A percentile compares a stretch with the other conserved stretches of the same genome.
Evolutionary conservation across 2,888 invertebrate species (phyloP).

Genomic region (Drosophila bunnanda): DNA sequence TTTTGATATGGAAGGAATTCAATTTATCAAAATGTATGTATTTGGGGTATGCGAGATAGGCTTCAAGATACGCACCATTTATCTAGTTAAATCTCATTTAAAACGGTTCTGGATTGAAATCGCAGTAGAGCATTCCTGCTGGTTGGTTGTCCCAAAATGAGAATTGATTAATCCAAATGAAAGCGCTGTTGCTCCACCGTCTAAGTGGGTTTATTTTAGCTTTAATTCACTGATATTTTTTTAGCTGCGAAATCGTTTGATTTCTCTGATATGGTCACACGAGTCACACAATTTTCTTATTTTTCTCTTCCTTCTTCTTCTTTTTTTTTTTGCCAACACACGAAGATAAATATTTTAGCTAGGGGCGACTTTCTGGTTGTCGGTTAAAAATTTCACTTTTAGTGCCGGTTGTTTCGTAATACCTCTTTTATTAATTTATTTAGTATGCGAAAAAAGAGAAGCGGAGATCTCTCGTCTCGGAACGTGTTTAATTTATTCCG

Average conservation of each 20-base stretch:
- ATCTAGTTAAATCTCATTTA: slow-evolving; percentile 78
- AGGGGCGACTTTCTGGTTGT: slow-evolving; percentile 28
- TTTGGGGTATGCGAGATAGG: slow-evolving; percentile 35
- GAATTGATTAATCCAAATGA: slow-evolving; percentile 66
- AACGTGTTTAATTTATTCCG: slow-evolving; percentile 47
- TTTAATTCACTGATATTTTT: slow-evolving; percentile 35
- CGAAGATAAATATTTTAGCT: slow-evolving; percentile 35
- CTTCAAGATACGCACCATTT: slow-evolving; percentile 77
- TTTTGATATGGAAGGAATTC: slow-evolving; percentile 44
- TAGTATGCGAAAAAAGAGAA: slow-evolving; percentile 35
- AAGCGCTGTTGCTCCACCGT: slow-evolving; percentile 40
- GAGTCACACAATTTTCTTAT: slow-evolving; percentile 35
- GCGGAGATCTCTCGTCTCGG: slow-evolving; percentile 12
- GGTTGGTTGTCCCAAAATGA: slow-evolving; percentile 38
- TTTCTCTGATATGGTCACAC: slow-evolving; percentile 38
- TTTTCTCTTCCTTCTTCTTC: slow-evolving; percentile 9
- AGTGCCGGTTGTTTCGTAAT: slow-evolving; percentile 42
- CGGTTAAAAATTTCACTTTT: slow-evolving; percentile 48
- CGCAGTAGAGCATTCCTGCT: slow-evolving; percentile 34
- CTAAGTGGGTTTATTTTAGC: slow-evolving; percentile 32
- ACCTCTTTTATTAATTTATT: slow-evolving; percentile 37
- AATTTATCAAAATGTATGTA: slow-evolving; percentile 54
- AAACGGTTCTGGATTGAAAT: slow-evolving; percentile 55
- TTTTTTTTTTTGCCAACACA: slow-evolving; percentile 31
- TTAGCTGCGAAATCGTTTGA: slow-evolving; percentile 22